A percentile compares a stretch with the other conserved stretches of the same genome.
Conservation (phyloP, 1,140 invertebrate genomes). For the Portunus trituberculatus region DNA sequence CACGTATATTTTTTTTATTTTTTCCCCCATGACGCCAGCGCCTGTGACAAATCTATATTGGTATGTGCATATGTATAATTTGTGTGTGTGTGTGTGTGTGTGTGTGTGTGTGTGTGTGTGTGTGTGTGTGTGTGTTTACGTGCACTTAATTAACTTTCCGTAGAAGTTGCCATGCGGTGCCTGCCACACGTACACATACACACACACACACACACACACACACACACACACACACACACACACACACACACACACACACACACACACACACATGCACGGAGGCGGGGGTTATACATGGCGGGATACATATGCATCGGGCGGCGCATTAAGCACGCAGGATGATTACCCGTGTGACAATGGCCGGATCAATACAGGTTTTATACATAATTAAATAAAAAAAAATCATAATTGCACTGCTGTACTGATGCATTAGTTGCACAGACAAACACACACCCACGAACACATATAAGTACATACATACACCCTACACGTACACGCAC, state of each 20-base stretch:
- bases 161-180: background rate
- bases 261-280: background rate
- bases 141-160: background rate
- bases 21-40: background rate
- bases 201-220: no score
- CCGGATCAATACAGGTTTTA: background rate
- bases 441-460: conserved; percentile 16
- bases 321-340: background rate
- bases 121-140: conserved; percentile 13
- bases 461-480: background rate
- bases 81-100: conserved; percentile 34
- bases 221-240: no score
- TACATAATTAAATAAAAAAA: conserved; percentile 25
- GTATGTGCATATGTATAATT: background rate
- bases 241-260: background rate
- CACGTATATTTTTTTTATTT: conserved; percentile 7
- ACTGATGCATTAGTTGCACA: conserved; percentile 24
- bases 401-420: background rate
- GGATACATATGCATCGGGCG: background rate
- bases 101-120: conserved; percentile 36
- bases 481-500: conserved; percentile 4
- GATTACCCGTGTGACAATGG: conserved; percentile 1
- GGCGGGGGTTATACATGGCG: background rate
- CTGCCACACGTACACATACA: background rate
- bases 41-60: conserved; percentile 1